A percentile compares a stretch with the other conserved stretches of the same genome.
Evolutionary conservation across 2,888 invertebrate genomes (phyloP).

Genomic region (Pemphredon lugubris): DNA sequence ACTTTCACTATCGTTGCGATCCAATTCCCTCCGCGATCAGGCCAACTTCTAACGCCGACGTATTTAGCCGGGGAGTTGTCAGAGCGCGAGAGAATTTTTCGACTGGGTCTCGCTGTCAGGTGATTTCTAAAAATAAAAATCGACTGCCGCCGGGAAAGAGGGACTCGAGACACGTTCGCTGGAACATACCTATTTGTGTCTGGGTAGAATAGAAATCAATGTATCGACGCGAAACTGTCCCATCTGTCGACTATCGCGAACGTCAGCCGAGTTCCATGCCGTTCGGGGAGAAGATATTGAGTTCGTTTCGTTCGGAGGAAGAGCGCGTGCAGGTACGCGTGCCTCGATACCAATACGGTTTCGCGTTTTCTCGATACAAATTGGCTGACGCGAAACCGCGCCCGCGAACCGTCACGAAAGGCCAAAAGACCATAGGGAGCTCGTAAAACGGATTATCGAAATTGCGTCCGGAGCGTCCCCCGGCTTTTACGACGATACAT

Average conservation of each 20-base stretch:
- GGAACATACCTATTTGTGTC: too few species aligned
- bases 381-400: neutral
- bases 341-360: too few species aligned
- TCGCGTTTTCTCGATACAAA: too few species aligned
- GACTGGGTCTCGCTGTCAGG: neutral
- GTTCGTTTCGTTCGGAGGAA: too few species aligned
- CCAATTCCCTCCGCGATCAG: slow-evolving; percentile 60
- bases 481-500: slow-evolving; percentile 18
- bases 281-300: too few species aligned
- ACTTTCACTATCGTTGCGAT: slow-evolving; percentile 79
- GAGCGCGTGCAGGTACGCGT: neutral
- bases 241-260: too few species aligned
- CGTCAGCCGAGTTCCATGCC: too few species aligned
- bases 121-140: slow-evolving; percentile 52
- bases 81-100: slow-evolving; percentile 1
- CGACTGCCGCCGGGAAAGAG: slow-evolving; percentile 15
- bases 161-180: neutral
- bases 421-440: neutral
- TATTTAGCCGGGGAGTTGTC: neutral
- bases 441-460: slow-evolving; percentile 41
- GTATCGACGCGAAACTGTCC: too few species aligned
- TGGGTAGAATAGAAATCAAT: too few species aligned
- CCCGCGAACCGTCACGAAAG: neutral
- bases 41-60: slow-evolving; percentile 17
- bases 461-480: slow-evolving; percentile 12